Conservation (phyloP, 1,140 invertebrate species). For the Drosophila saltans region DNA sequence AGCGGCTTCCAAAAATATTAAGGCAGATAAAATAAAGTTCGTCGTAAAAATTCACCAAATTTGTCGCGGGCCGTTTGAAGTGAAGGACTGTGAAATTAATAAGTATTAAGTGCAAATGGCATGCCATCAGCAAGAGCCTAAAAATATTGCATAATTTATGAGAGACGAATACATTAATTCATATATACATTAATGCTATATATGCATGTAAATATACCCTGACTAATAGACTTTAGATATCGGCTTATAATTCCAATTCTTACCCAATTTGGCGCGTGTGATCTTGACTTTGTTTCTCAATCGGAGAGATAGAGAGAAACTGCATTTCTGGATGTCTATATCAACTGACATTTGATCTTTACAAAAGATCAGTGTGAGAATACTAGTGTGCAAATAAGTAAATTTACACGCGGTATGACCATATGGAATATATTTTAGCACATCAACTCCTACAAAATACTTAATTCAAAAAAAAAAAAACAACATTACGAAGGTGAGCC, state of each 20-base stretch:
- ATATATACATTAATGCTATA: not conserved
- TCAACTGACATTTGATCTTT: slow-evolving; percentile 74
- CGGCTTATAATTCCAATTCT: slow-evolving; percentile 38
- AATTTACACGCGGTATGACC: slow-evolving; percentile 33
- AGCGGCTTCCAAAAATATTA: slow-evolving; percentile 35
- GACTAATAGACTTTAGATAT: slow-evolving; percentile 9
- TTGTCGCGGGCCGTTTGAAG: slow-evolving; percentile 36
- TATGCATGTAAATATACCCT: not conserved
- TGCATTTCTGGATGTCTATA: slow-evolving; percentile 14
- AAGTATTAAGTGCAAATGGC: slow-evolving; percentile 48
- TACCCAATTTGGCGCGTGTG: slow-evolving; percentile 64
- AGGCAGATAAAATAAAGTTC: slow-evolving; percentile 14
- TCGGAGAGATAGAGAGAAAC: slow-evolving; percentile 22
- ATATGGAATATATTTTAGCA: slow-evolving; percentile 58
- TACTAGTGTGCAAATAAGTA: slow-evolving; percentile 40
- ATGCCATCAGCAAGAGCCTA: slow-evolving; percentile 34
- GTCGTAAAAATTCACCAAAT: slow-evolving; percentile 4
- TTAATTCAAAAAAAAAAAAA: slow-evolving; percentile 32
- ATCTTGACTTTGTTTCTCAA: slow-evolving; percentile 70
- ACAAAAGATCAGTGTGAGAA: slow-evolving; percentile 50
- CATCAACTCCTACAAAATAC: slow-evolving; percentile 40
- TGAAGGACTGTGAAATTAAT: slow-evolving; percentile 48
- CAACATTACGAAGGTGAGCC: slow-evolving; percentile 48
- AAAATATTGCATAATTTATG: slow-evolving; percentile 50
- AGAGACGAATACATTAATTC: slow-evolving; percentile 2